Evolutionary conservation across 2,113 vertebrate genomes (phyloP).

Genomic region (Ceyx cyanopectus): DNA sequence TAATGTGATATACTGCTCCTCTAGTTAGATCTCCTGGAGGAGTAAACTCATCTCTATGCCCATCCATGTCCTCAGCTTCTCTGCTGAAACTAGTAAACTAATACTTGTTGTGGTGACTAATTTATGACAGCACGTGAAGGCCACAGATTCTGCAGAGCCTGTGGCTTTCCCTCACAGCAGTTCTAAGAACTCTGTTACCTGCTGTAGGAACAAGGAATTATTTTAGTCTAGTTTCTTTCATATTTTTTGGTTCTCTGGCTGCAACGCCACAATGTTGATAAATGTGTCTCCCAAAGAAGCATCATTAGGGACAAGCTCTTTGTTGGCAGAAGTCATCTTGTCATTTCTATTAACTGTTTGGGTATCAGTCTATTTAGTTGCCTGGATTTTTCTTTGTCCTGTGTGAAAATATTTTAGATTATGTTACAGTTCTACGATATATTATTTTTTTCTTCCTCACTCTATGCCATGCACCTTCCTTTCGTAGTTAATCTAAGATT

Average conservation of each 20-base stretch:
- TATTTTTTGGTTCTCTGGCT: background rate
- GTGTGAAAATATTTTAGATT: background rate
- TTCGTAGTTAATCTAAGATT: background rate
- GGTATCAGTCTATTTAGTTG: background rate
- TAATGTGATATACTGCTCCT: accelerated
- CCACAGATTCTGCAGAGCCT: background rate
- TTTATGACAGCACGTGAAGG: background rate
- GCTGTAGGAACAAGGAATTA: background rate
- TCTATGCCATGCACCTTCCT: background rate
- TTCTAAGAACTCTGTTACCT: background rate
- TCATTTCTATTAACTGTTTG: background rate
- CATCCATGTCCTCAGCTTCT: background rate
- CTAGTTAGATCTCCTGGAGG: background rate
- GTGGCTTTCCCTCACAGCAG: background rate
- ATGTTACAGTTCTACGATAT: background rate
- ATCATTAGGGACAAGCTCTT: background rate
- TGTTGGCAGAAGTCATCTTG: background rate
- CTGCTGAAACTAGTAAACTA: background rate
- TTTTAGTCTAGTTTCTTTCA: background rate
- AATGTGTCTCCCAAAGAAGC: background rate
- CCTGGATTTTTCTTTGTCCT: background rate
- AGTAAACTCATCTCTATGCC: background rate
- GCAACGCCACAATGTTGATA: background rate
- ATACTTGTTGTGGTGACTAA: background rate
- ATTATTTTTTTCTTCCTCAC: background rate